These are phyloP conservation scores for Drosophila repletoides DNA, from an alignment of 1,140 invertebrate genomes.

Conservation along the genomic window DNA sequence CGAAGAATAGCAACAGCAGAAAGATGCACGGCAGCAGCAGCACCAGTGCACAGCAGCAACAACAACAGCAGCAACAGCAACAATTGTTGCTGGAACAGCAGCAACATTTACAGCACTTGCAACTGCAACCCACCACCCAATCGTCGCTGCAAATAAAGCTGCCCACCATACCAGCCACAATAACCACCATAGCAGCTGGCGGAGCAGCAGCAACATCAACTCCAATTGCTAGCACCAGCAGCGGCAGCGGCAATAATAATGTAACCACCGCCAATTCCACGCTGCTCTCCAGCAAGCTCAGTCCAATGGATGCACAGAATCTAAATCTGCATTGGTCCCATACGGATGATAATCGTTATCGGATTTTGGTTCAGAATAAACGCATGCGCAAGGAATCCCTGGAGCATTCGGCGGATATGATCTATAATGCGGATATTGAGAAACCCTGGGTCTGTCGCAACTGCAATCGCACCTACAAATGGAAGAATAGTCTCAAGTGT, in stretches of 20 bases:
- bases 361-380: constrained; percentile 78
- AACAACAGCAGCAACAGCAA: constrained; percentile 70
- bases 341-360: constrained; percentile 77
- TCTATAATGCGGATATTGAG: constrained; percentile 80
- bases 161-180: constrained; percentile 74
- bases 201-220: constrained; percentile 33
- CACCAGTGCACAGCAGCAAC: constrained; percentile 61
- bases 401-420: constrained; percentile 81
- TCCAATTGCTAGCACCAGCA: constrained; percentile 43
- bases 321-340: constrained; percentile 64
- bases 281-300: constrained; percentile 40
- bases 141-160: constrained; percentile 73
- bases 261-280: constrained; percentile 42
- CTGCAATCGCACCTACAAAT: constrained; percentile 79
- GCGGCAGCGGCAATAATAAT: constrained; percentile 15
- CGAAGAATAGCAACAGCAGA: constrained; percentile 47
- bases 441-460: constrained; percentile 82
- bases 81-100: constrained; percentile 72
- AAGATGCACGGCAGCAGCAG: constrained; percentile 21
- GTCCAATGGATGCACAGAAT: constrained; percentile 55
- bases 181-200: constrained; percentile 65
- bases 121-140: constrained; percentile 73
- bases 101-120: constrained; percentile 72
- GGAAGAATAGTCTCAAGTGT: constrained; percentile 82
- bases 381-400: constrained; percentile 78